A percentile compares a stretch with the other conserved stretches of the same genome.
These are phyloP conservation scores for Lepus europaeus DNA, from an alignment of 2,113 vertebrate species.

Conservation along the genomic window DNA sequence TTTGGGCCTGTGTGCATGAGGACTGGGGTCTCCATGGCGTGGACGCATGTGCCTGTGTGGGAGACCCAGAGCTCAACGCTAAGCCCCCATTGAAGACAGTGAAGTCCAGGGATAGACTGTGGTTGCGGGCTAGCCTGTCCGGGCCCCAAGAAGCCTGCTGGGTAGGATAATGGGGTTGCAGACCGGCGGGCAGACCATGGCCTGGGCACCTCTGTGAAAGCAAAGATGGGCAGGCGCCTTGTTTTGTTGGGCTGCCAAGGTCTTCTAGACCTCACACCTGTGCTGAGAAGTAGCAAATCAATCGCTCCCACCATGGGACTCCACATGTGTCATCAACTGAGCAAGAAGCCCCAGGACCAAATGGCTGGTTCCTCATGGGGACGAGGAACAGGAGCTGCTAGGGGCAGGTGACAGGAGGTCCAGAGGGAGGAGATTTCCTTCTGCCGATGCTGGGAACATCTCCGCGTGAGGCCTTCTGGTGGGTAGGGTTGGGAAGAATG, in stretches of 20 bases:
- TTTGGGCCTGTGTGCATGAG: neutral
- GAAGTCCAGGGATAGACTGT: neutral
- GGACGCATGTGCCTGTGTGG: neutral
- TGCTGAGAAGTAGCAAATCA: neutral
- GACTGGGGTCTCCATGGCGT: neutral
- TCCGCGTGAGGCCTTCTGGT: too few species aligned
- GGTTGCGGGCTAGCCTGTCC: neutral
- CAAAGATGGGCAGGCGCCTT: neutral
- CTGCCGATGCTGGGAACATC: neutral
- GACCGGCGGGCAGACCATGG: neutral
- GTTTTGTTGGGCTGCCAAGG: neutral
- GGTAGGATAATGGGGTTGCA: neutral
- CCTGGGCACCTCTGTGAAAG: neutral
- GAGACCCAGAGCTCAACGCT: neutral
- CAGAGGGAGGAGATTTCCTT: neutral
- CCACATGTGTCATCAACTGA: neutral
- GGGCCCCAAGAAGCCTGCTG: neutral
- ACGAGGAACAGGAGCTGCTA: neutral
- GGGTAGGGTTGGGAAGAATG: neutral
- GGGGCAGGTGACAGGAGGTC: neutral
- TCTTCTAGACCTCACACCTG: neutral
- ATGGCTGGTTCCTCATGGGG: neutral
- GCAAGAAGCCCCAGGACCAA: neutral
- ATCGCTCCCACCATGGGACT: neutral
- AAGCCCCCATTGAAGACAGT: neutral